Evolutionary conservation across 2,113 vertebrate species (phyloP), one percentile per base, ranked within the genome.

Genomic region (Bombycilla garrulus): DNA sequence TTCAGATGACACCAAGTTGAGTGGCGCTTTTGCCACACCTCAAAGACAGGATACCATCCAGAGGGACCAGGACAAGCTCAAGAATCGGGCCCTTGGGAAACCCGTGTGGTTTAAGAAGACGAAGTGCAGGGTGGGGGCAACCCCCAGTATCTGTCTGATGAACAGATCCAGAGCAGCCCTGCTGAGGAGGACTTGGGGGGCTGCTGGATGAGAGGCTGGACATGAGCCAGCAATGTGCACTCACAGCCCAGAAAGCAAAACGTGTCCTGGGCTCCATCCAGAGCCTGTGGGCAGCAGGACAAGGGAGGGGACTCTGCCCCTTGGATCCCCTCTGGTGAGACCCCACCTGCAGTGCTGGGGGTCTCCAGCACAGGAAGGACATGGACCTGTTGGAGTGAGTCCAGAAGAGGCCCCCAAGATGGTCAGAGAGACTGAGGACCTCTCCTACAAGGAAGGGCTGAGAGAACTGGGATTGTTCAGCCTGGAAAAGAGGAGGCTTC

Each of bases 51-150:
- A 17, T 48, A 47, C n/a, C 48, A 31, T 21, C 20, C 61, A 58
- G 25, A 66, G 35, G 25, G 24, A 42, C 21, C 35, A 21, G 61
- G 44, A n/a, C 20, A 57, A 29, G 44, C 51, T 66, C 17, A 20
- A 44, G 33, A 50, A 44, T 5, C 35, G 31, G 28, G 25, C 17
- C 42, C 29, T 25, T 21, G 44, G 61, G 31, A 76, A 50, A n/a
- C 60, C 20, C 2, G 1, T 11, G 23, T 18, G 28, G 28, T 53
- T 60, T 53, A 38, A 61, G 10, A 51, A 36, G 53, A 51, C 6
- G 2, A 23, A 53, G 26, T 36, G 33, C 38, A 53, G 48, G 23
- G 8, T 11, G 0, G 0, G 23, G 14, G 4, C 20, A 42, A 6
- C 4, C 16, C 19, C 35, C 35, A 40, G 33, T 15, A 14, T 13